Evolutionary conservation across 2,113 vertebrate species (phyloP), one percentile per base, ranked within the genome.

Genomic region (Neopipo cinnamomea): DNA sequence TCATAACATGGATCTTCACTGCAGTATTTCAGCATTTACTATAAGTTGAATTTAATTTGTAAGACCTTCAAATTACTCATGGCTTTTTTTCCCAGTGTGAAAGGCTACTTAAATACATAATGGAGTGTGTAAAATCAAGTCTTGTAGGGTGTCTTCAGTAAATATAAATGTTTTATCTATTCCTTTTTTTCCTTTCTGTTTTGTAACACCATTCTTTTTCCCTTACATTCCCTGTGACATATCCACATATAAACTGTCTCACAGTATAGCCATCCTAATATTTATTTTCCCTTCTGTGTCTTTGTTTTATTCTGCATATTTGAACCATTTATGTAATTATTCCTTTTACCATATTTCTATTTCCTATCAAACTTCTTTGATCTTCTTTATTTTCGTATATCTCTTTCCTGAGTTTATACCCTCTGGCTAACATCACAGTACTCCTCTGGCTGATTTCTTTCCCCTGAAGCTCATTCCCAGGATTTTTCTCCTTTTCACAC

Each of bases 401-500:
- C 49, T 55, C 73, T 83, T 75, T 19, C 61, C 30, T 61, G 22
- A 65, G 28, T 46, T 81, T 82, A 21, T 65, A 28, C 90, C 56
- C 41, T 52, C 61, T 62, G 35, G 44, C 24, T 90, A 63, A 91
- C 31, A 25, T 44, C 55, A 1, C 12, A 53, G 31, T 41, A 41
- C 5, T 90, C 7, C 12, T 66, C n/a, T 63, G 55, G 14, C 9
- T 75, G 63, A 56, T 86, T 81, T 86, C 31, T 84, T 84, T 92
- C 18, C 68, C 68, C 52, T 74, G 39, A 74, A 94, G 47, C 41
- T 84, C 52, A 49, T 78, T 91, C 47, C 61, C 49, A 68, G 63
- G 35, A 78, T 71, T 92, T 96, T 91, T 78, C 72, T 94, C 20
- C 44, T 42, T 94, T 96, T 84, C 68, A 63, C 68, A 77, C 23